phyloP scores from a whole-genome alignment of 1,140 invertebrate genomes.

The Gyrodactylus bullatarudis region DNA sequence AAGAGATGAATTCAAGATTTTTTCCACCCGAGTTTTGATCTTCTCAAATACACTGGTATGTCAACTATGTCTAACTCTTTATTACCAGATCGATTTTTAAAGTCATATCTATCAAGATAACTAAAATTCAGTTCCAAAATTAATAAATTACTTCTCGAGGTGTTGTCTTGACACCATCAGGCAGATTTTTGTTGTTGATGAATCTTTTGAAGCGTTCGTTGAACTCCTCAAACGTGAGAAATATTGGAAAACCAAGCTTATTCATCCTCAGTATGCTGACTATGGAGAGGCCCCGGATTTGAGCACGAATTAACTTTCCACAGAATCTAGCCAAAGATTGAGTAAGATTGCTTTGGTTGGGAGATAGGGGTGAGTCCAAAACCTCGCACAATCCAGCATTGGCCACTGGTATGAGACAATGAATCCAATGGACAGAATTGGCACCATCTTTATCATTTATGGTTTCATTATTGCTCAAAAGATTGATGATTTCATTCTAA shows the following conservation, averaged over 20 bases:
- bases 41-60: no score
- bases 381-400: background rate
- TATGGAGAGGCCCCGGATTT: background rate
- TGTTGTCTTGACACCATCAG: no score
- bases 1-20: no score
- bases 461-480: no score
- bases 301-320: background rate
- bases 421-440: background rate
- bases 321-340: background rate
- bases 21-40: no score
- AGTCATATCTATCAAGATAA: no score
- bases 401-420: background rate
- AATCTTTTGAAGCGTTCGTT: background rate
- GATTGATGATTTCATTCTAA: no score
- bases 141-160: background rate
- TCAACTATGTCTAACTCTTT: no score
- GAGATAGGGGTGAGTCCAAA: background rate
- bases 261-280: background rate
- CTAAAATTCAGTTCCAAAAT: background rate
- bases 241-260: background rate
- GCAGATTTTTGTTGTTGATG: background rate
- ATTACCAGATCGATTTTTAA: no score
- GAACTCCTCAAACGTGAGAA: background rate
- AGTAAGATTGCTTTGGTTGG: background rate
- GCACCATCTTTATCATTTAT: no score